phyloP scores from a whole-genome alignment of 2,797 vertebrate genomes.

The Cetoscarus ocellatus region DNA sequence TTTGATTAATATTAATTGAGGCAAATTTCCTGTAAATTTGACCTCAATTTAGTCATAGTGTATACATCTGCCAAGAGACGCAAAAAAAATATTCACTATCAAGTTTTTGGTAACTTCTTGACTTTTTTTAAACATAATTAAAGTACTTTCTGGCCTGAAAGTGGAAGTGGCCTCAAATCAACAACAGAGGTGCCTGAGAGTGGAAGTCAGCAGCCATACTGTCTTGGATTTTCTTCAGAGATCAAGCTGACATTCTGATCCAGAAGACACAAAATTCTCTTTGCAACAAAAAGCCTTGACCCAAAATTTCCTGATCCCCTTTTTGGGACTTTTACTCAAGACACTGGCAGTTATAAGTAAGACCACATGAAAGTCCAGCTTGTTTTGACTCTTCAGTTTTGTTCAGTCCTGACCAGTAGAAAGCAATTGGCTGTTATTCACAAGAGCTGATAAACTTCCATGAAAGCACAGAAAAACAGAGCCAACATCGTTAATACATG shows the following conservation, averaged over 20 bases:
- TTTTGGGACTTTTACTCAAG: conserved; percentile 11
- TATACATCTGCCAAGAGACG: too few species aligned
- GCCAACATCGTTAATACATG: conserved; percentile 48
- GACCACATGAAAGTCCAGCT: conserved; percentile 29
- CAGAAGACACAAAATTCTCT: conserved; percentile 17
- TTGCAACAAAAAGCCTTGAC: not conserved
- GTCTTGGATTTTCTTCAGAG: not conserved
- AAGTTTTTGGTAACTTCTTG: too few species aligned
- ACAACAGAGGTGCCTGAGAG: too few species aligned
- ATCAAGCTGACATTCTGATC: not conserved
- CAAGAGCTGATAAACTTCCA: conserved; percentile 54
- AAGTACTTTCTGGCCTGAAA: too few species aligned
- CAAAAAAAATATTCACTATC: too few species aligned
- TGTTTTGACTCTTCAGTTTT: conserved; percentile 32
- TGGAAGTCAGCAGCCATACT: too few species aligned
- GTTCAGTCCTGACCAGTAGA: conserved; percentile 31
- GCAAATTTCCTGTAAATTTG: too few species aligned
- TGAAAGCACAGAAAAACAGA: conserved; percentile 40
- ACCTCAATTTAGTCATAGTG: too few species aligned
- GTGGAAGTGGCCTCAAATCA: too few species aligned
- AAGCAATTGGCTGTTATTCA: conserved; percentile 42
- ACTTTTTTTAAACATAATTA: too few species aligned
- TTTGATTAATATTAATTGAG: too few species aligned
- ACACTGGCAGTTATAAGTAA: conserved; percentile 23
- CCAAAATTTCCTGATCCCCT: conserved; percentile 23